These are phyloP conservation scores for Rhagoletis pomonella DNA, from an alignment of 1,140 invertebrate species.

Conservation along the genomic window DNA sequence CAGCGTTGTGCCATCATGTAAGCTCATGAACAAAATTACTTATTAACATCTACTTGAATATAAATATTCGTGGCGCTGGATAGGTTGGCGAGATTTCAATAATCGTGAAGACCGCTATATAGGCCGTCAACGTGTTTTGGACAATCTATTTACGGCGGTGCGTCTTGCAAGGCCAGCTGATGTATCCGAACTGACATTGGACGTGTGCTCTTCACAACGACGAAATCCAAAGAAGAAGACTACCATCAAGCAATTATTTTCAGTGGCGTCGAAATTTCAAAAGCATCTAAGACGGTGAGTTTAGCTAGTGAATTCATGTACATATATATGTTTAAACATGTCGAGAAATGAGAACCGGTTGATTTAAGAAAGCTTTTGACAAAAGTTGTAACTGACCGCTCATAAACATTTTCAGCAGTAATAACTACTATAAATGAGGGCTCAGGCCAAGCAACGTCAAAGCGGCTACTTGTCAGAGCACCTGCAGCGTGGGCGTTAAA, in stretches of 20 bases:
- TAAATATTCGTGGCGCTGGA: no score
- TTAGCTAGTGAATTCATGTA: no score
- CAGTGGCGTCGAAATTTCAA: slow-evolving; percentile 95
- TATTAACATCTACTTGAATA: not conserved
- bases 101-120: slow-evolving; percentile 78
- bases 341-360: no score
- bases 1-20: slow-evolving; percentile 92
- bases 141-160: slow-evolving; percentile 84
- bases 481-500: no score
- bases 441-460: no score
- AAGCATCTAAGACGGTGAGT: slow-evolving; percentile 89
- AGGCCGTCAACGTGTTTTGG: slow-evolving; percentile 82
- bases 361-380: no score
- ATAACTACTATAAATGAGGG: no score
- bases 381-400: no score
- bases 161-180: slow-evolving; percentile 79
- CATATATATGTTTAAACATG: no score
- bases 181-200: slow-evolving; percentile 76
- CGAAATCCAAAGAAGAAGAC: slow-evolving; percentile 88
- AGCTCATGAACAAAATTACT: slow-evolving; percentile 67
- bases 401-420: no score
- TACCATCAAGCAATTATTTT: slow-evolving; percentile 95
- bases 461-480: no score
- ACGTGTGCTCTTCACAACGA: slow-evolving; percentile 78
- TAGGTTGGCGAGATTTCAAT: slow-evolving; percentile 88